phyloP scores from a whole-genome alignment of 2,797 vertebrate genomes.

The Clarias pachynema region DNA sequence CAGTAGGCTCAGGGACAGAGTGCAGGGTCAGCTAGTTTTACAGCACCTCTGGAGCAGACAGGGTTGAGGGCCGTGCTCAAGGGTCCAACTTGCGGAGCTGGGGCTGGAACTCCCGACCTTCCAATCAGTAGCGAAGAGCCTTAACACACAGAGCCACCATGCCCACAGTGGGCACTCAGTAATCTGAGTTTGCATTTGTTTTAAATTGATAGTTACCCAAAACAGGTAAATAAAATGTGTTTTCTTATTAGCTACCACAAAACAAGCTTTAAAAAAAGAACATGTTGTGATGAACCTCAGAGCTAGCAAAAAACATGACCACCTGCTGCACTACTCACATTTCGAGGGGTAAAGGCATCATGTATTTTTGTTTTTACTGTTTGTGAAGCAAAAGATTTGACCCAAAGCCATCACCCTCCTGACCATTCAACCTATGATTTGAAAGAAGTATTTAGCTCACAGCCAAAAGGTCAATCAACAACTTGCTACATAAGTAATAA shows the following conservation, averaged over 20 bases:
- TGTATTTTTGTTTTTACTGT: background rate
- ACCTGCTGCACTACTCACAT: background rate
- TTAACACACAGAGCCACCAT: too few species aligned
- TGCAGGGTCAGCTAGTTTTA: too few species aligned
- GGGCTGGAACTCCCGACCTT: background rate
- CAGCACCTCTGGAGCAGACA: too few species aligned
- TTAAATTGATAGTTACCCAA: background rate
- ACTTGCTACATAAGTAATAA: background rate
- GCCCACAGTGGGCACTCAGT: too few species aligned
- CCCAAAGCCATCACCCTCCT: background rate
- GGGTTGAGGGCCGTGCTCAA: too few species aligned
- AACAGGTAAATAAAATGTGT: background rate
- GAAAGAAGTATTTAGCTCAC: too few species aligned
- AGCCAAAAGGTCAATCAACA: background rate
- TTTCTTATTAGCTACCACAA: background rate
- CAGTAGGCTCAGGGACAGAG: too few species aligned
- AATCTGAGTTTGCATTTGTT: background rate
- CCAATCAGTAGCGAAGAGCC: too few species aligned
- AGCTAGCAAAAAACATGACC: background rate
- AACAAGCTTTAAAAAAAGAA: background rate
- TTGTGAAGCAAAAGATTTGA: background rate
- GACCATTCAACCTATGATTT: background rate
- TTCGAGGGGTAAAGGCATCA: background rate
- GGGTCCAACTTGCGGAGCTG: too few species aligned
- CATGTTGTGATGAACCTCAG: background rate